Conservation (phyloP, 2,888 invertebrate species). For the Papilio demoleus region DNA sequence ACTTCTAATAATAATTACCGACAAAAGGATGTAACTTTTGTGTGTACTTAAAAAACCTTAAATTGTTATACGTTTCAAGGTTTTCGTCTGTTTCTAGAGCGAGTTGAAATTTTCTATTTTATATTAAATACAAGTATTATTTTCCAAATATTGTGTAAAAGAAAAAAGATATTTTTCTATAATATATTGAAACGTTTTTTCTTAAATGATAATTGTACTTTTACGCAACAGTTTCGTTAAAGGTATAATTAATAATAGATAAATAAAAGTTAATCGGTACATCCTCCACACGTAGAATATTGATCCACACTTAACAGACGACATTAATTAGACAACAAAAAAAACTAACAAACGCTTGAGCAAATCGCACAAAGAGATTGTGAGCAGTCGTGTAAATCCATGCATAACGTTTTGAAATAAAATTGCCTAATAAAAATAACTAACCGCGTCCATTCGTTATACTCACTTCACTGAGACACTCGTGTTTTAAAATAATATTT, state of each 20-base stretch:
- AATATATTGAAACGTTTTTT: too few species aligned
- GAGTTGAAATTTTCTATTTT: background rate
- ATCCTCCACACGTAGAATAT: background rate
- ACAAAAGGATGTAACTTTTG: background rate
- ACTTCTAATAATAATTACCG: background rate
- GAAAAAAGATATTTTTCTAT: too few species aligned
- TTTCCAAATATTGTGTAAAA: background rate
- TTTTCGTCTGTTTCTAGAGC: too few species aligned
- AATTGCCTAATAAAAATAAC: slow-evolving; percentile 55
- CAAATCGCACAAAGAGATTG: slow-evolving; percentile 49
- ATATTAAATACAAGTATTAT: background rate
- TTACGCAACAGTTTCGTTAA: too few species aligned
- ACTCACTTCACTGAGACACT: slow-evolving; percentile 44
- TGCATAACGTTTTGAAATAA: slow-evolving; percentile 55
- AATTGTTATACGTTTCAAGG: slow-evolving; percentile 3
- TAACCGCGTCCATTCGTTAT: slow-evolving; percentile 42
- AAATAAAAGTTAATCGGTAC: too few species aligned
- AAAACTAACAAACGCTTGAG: slow-evolving; percentile 23
- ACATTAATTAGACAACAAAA: slow-evolving; percentile 21
- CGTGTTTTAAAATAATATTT: slow-evolving; percentile 42
- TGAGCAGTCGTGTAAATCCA: slow-evolving; percentile 44
- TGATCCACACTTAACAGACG: background rate
- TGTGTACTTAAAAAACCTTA: slow-evolving; percentile 2
- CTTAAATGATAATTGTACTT: too few species aligned
- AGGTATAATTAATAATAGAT: too few species aligned